These are phyloP conservation scores for Mythimna impura DNA, from an alignment of 2,888 invertebrate species.

Conservation along the genomic window DNA sequence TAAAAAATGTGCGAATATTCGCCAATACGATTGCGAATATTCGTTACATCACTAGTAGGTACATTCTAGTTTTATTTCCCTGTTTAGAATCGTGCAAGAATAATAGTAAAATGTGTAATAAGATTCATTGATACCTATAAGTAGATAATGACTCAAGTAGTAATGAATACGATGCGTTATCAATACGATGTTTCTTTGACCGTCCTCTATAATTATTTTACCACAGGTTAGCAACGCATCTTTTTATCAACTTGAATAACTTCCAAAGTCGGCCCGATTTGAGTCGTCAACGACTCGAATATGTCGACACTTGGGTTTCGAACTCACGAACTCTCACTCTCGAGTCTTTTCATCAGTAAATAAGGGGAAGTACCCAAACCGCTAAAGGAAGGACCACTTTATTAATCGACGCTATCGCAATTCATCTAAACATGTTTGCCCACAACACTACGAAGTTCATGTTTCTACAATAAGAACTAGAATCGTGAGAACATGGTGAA, in stretches of 20 bases:
- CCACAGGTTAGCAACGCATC: not conserved
- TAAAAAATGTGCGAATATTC: no score
- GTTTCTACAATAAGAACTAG: not conserved
- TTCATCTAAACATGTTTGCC: not conserved
- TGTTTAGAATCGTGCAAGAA: not conserved
- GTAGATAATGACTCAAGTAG: not conserved
- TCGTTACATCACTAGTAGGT: not conserved
- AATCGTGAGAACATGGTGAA: not conserved
- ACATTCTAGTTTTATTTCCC: not conserved
- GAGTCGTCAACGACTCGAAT: not conserved
- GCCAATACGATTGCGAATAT: no score
- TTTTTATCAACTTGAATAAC: no score
- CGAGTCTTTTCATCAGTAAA: not conserved
- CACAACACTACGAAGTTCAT: not conserved
- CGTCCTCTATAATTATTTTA: not conserved
- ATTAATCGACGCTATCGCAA: not conserved
- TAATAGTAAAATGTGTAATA: not conserved
- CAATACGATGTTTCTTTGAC: constrained; percentile 2
- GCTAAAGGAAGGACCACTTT: not conserved
- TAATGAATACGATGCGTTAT: not conserved
- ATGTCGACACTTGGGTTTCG: not conserved
- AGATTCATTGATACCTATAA: not conserved
- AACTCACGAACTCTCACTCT: no score
- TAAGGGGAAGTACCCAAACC: not conserved
- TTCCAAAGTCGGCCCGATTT: no score